Percentiles rank a stretch among this genome's conserved stretches.
These are phyloP conservation scores for Perodicticus potto DNA, from an alignment of 2,797 vertebrate genomes.

Conservation along the genomic window DNA sequence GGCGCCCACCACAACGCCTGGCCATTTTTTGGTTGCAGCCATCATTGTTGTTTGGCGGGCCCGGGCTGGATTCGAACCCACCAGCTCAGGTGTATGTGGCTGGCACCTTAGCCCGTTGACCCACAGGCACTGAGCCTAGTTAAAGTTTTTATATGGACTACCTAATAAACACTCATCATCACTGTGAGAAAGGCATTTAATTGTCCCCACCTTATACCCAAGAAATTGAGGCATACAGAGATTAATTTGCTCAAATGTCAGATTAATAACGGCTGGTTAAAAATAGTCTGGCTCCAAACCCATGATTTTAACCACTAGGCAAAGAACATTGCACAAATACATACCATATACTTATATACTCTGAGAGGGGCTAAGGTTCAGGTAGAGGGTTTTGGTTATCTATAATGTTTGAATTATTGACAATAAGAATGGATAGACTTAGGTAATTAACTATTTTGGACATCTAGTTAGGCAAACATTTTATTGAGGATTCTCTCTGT, in stretches of 20 bases:
- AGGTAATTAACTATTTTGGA: background rate
- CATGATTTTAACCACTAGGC: slow-evolving; percentile 17
- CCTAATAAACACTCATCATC: slow-evolving; percentile 26
- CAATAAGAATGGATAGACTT: slow-evolving; percentile 39
- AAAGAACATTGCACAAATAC: slow-evolving; percentile 18
- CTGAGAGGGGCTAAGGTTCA: background rate
- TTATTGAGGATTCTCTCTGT: background rate
- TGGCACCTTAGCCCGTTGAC: too few relatives aligned
- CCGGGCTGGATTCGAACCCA: too few relatives aligned
- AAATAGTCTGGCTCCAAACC: background rate
- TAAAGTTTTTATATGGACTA: too few relatives aligned
- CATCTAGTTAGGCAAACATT: too few relatives aligned
- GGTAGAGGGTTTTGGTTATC: background rate
- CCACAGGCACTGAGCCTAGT: too few relatives aligned
- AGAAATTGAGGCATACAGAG: slow-evolving; percentile 33
- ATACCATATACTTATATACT: background rate
- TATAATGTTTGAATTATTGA: slow-evolving; percentile 39
- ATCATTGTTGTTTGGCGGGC: too few relatives aligned
- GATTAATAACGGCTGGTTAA: slow-evolving; percentile 31
- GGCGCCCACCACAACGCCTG: too few relatives aligned
- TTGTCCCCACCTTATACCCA: background rate
- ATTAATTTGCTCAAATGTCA: slow-evolving; percentile 23
- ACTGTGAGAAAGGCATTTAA: slow-evolving; percentile 21
- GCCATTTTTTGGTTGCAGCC: too few relatives aligned
- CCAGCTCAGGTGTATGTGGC: too few relatives aligned